Evolutionary conservation across 2,797 vertebrate species (phyloP).

Genomic region (Toxotes lorentzi): DNA sequence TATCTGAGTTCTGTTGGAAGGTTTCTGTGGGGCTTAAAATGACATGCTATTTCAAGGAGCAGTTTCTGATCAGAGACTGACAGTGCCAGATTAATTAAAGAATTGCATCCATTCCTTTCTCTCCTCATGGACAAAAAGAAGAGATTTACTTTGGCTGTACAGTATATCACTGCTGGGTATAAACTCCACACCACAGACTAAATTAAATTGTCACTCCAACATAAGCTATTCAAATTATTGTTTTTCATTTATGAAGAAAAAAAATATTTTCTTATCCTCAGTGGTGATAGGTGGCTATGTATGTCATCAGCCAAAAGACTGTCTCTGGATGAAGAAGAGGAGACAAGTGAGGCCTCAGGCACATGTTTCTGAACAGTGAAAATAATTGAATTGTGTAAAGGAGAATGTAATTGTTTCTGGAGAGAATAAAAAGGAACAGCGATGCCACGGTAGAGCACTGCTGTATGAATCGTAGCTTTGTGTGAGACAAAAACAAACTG

Average conservation of each 20-base stretch:
- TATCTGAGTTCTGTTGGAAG: constrained; percentile 15
- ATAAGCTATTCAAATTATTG: constrained; percentile 68
- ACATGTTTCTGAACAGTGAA: constrained; percentile 64
- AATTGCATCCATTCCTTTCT: constrained; percentile 46
- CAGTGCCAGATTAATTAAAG: constrained; percentile 48
- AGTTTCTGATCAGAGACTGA: constrained; percentile 42
- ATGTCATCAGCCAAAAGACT: constrained; percentile 72
- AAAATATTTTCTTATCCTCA: constrained; percentile 46
- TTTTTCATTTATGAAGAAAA: constrained; percentile 67
- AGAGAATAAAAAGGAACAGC: constrained; percentile 52
- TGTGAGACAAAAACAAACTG: constrained; percentile 53
- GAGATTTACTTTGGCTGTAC: constrained; percentile 54
- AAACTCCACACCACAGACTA: constrained; percentile 55
- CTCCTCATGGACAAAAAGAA: constrained; percentile 34
- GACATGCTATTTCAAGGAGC: constrained; percentile 28
- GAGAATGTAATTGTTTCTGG: constrained; percentile 77
- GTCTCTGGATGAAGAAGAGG: constrained; percentile 66
- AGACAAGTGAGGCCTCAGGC: constrained; percentile 71
- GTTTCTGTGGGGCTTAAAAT: constrained; percentile 14
- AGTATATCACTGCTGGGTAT: constrained; percentile 48
- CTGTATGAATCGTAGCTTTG: constrained; percentile 28
- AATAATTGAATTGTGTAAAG: constrained; percentile 81
- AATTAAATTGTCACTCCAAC: constrained; percentile 83
- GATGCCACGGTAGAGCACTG: background rate
- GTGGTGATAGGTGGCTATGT: constrained; percentile 62